phyloP scores from a whole-genome alignment of 2,888 invertebrate genomes.

The Tigriopus californicus region DNA sequence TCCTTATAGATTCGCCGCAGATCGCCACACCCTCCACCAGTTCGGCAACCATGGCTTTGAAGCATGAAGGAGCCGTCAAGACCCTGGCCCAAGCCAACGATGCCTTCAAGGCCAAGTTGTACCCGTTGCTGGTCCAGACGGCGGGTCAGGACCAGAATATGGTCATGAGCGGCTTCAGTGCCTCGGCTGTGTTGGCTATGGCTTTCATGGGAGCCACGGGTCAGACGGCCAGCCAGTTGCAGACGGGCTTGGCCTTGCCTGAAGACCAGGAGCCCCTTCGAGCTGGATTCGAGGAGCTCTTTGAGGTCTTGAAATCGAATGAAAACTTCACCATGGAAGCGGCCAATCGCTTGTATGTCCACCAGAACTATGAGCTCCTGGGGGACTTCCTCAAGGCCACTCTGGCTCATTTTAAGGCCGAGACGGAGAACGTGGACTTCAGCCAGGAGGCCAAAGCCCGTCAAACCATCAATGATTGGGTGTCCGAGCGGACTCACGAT shows the following conservation, averaged over 20 bases:
- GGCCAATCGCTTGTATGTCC: neutral
- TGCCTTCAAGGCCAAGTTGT: neutral
- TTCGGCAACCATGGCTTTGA: neutral
- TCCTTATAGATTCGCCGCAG: neutral
- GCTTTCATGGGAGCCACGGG: neutral
- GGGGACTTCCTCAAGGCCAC: neutral
- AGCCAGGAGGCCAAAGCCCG: constrained; percentile 39
- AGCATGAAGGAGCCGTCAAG: neutral
- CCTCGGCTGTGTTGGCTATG: constrained; percentile 2
- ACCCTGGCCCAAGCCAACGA: neutral
- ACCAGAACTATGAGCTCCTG: neutral
- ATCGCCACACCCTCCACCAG: neutral
- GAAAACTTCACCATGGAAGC: neutral
- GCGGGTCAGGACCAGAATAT: neutral
- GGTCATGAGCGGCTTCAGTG: constrained; percentile 5
- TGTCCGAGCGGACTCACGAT: constrained; percentile 48
- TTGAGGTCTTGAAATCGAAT: neutral
- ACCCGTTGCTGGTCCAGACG: neutral
- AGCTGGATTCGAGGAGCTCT: neutral
- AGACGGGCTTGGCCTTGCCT: neutral
- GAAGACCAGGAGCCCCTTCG: neutral
- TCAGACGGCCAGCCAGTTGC: neutral
- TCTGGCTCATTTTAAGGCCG: neutral
- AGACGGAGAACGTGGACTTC: constrained; percentile 35
- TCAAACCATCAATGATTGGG: constrained; percentile 52